A percentile compares a stretch with the other conserved stretches of the same genome.
phyloP scores from a whole-genome alignment of 2,113 vertebrate species.

The Rafetus swinhoei region DNA sequence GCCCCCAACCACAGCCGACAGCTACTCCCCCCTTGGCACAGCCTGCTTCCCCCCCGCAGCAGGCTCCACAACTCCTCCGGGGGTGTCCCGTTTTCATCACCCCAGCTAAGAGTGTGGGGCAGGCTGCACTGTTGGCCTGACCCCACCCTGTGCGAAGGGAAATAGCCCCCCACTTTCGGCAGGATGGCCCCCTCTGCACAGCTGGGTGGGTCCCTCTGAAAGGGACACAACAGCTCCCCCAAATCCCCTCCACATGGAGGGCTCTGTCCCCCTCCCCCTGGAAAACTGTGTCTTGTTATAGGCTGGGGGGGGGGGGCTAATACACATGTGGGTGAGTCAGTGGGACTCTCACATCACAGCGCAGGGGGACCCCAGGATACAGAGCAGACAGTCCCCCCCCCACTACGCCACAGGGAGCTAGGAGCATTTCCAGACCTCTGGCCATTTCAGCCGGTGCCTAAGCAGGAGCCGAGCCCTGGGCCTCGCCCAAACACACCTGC shows the following conservation, averaged over 20 bases:
- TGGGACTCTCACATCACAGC: no score
- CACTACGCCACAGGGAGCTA: no score
- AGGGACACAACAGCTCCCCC: background rate
- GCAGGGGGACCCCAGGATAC: no score
- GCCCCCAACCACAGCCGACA: no score
- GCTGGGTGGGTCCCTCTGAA: background rate
- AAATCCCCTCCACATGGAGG: background rate
- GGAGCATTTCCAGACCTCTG: background rate
- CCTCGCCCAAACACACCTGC: no score
- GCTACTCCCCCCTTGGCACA: background rate
- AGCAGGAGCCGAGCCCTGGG: no score
- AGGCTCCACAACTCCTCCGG: no score
- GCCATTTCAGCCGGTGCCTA: background rate
- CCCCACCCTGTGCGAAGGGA: background rate
- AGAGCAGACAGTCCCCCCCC: no score
- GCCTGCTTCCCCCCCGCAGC: background rate
- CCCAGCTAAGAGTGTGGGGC: no score
- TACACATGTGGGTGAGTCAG: no score
- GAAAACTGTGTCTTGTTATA: background rate
- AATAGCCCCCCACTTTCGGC: background rate
- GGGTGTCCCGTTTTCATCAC: no score
- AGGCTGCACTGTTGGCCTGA: background rate
- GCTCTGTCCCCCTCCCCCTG: background rate
- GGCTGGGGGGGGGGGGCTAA: fast-evolving
- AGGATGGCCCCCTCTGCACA: background rate